phyloP scores from a whole-genome alignment of 2,888 invertebrate genomes.

The Pelosia muscerda region DNA sequence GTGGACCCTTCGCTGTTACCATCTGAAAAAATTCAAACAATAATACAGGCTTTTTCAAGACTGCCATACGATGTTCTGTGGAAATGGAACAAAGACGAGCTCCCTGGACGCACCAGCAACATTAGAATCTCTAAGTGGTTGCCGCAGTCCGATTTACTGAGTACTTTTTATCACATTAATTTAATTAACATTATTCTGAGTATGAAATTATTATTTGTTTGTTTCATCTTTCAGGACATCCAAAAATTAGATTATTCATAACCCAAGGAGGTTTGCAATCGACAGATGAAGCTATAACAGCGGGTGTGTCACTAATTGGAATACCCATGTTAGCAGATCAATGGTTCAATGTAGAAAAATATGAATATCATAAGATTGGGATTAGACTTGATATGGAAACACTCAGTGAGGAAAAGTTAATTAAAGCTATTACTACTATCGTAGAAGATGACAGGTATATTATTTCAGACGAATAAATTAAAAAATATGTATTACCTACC shows the following conservation, averaged over 20 bases:
- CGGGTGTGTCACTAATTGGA: conserved; percentile 68
- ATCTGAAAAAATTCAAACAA: conserved; percentile 56
- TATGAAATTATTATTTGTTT: too few relatives aligned
- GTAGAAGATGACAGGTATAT: conserved; percentile 21
- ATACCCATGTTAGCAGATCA: conserved; percentile 71
- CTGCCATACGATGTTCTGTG: conserved; percentile 77
- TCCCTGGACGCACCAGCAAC: conserved; percentile 67
- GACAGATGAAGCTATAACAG: conserved; percentile 70
- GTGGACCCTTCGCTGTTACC: conserved; percentile 65
- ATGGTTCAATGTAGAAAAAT: conserved; percentile 64
- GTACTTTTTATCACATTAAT: conserved; percentile 14
- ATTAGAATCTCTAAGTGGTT: conserved; percentile 78
- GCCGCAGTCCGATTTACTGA: conserved; percentile 65
- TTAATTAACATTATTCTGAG: too few relatives aligned
- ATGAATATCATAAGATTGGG: conserved; percentile 32
- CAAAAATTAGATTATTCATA: conserved; percentile 75
- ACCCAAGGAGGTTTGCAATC: conserved; percentile 78
- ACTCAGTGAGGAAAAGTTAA: conserved; percentile 12
- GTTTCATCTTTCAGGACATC: conserved; percentile 57
- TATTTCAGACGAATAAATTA: too few relatives aligned
- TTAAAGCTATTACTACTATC: conserved; percentile 17
- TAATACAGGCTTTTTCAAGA: conserved; percentile 68
- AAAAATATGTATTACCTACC: too few relatives aligned
- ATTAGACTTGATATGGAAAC: conserved; percentile 19
- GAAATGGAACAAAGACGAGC: conserved; percentile 75